phyloP scores from a whole-genome alignment of 1,140 invertebrate genomes.

The Euglossa dilemma region DNA sequence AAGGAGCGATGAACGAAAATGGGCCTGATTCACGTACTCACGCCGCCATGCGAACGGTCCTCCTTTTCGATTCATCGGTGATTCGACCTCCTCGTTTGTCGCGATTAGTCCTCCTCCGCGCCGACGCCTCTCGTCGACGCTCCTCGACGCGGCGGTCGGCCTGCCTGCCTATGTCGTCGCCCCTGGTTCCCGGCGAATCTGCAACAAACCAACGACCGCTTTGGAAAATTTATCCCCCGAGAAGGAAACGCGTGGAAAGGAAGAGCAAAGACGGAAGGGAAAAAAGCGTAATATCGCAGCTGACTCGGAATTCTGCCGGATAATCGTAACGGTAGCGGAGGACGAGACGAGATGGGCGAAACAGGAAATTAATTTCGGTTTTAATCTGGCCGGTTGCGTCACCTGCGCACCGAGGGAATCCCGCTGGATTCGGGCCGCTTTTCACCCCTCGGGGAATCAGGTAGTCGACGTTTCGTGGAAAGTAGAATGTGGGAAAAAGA shows the following conservation, averaged over 20 bases:
- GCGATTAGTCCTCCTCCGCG: constrained; percentile 43
- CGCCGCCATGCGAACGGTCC: constrained; percentile 52
- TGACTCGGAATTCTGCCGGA: neutral
- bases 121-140: constrained; percentile 5
- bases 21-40: constrained; percentile 60
- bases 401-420: constrained; percentile 43
- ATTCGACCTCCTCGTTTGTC: constrained; percentile 60
- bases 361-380: constrained; percentile 40
- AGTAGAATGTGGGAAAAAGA: constrained; percentile 80
- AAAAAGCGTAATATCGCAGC: too few species aligned
- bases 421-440: constrained; percentile 33
- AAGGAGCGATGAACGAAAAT: constrained; percentile 67
- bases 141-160: neutral
- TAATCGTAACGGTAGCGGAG: neutral
- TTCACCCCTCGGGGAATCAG: constrained; percentile 66
- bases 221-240: too few species aligned
- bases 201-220: too few species aligned
- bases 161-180: neutral
- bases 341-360: neutral
- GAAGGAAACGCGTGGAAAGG: too few species aligned
- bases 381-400: constrained; percentile 23
- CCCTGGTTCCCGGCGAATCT: neutral
- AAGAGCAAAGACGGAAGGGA: too few species aligned
- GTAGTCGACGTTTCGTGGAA: constrained; percentile 72
- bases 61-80: constrained; percentile 61